Evolutionary conservation across 2,888 invertebrate species (phyloP).

Genomic region (Dynastes maya): DNA sequence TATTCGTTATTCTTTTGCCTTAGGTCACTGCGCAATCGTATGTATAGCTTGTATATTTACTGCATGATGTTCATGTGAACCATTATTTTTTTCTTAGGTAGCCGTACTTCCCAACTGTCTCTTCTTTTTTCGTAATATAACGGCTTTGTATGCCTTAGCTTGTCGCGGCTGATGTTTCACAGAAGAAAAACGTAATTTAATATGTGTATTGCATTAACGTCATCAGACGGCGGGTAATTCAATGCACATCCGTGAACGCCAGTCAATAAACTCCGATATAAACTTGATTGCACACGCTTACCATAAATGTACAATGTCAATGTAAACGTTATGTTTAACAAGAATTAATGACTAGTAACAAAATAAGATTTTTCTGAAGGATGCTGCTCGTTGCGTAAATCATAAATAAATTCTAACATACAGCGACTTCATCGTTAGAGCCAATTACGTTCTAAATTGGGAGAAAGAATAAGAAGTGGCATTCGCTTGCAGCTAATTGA

Average conservation of each 20-base stretch:
- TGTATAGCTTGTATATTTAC: neutral
- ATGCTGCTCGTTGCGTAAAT: no score
- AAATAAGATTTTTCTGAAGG: no score
- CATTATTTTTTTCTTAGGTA: conserved; percentile 37
- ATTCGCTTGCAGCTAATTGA: no score
- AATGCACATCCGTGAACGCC: conserved; percentile 15
- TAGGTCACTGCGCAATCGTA: no score
- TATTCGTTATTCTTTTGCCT: no score
- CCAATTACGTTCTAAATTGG: no score
- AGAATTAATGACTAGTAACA: neutral
- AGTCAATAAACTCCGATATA: conserved; percentile 32
- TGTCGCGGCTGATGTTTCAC: conserved; percentile 18
- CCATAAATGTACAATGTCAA: conserved; percentile 9
- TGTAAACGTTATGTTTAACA: conserved; percentile 3
- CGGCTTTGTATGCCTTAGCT: conserved; percentile 5
- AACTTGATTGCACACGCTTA: conserved; percentile 5
- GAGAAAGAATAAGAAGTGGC: no score
- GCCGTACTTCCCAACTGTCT: conserved; percentile 38
- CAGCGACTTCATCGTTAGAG: no score
- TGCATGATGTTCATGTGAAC: conserved; percentile 35
- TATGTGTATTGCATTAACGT: conserved; percentile 28
- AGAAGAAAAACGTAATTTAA: conserved; percentile 34
- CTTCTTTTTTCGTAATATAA: conserved; percentile 4
- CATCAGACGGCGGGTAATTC: conserved; percentile 28
- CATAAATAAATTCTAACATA: no score